Evolutionary conservation across 2,113 vertebrate genomes (phyloP).

Genomic region (Meles meles): DNA sequence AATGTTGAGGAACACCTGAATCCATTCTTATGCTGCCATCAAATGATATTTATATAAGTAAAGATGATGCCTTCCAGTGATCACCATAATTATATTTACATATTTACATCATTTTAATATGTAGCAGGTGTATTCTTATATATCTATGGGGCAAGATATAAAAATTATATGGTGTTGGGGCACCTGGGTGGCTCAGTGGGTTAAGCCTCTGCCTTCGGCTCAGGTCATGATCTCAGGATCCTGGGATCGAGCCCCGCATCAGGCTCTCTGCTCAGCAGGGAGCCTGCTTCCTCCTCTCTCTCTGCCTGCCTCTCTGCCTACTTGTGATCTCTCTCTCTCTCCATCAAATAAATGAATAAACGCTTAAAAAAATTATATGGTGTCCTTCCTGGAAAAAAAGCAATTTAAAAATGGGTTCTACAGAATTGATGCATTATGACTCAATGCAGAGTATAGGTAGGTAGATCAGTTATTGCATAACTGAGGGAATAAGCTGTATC

Average conservation of each 20-base stretch:
- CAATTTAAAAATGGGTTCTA: background rate
- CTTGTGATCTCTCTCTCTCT: too few relatives aligned
- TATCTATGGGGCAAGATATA: background rate
- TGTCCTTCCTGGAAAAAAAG: background rate
- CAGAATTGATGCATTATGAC: background rate
- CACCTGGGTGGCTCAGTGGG: too few relatives aligned
- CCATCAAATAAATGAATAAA: too few relatives aligned
- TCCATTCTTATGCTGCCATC: background rate
- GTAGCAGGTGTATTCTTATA: background rate
- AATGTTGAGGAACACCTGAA: background rate
- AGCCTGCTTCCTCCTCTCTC: too few relatives aligned
- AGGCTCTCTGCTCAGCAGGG: too few relatives aligned
- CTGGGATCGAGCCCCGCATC: too few relatives aligned
- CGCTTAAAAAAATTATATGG: background rate
- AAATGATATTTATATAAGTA: background rate
- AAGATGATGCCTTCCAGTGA: background rate
- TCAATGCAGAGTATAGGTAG: background rate
- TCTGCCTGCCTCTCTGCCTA: too few relatives aligned
- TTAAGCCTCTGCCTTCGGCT: too few relatives aligned
- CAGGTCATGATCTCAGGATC: too few relatives aligned
- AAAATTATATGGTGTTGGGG: background rate
- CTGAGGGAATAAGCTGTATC: background rate
- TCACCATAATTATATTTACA: background rate
- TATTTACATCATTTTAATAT: background rate
- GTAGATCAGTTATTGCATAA: background rate